Base-by-base conservation (phyloP, 2,797 vertebrate genomes). In the Sebastiscus tertius region DNA sequence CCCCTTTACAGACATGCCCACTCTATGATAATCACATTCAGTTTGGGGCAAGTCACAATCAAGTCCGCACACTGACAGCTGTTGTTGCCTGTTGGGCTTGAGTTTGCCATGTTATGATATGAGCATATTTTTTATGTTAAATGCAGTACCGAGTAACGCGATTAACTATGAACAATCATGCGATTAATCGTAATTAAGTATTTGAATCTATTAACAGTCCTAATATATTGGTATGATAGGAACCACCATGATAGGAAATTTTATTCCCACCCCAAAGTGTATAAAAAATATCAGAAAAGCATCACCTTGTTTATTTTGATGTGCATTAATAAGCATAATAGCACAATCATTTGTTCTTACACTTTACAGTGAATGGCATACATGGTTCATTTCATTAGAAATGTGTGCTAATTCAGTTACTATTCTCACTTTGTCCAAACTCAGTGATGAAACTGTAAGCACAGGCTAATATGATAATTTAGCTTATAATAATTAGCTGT, bases 401-500 rank as follows among this genome's bases (percentile, higher is more conserved):
- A 26, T 33, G 24, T 82, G 63, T 71, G 59, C 33, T 46, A 69
- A 78, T 72, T 79, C 16, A 22, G 73, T 84, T 62, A 75, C 79
- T 73, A 69, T 86, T 87, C 65, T 75, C 55, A 78, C 60, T 87
- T 70, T 87, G 84, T 87, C 79, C 82, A 83, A 90, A 90, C 79
- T 84, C 66, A 80, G 26, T 79, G 74, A 75, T 64, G 67, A 90
- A 89, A 88, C 83, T 83, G 80, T 87, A 87, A 84, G 88, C 85
- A 76, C 71, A 20, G 85, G 75, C 87, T 90, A 91, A 93, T 93
- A 94, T 94, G 92, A 91, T 92, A 93, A 94, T 94, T 90, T 86
- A 88, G 89, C 91, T 94, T 94, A 91, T 93, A 93, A 94, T 94
- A 95, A 95, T 94, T 94, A 94, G 91, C 91, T 90, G 93, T 93